phyloP scores from a whole-genome alignment of 2,797 vertebrate genomes.

The Amphiprion clarkii region DNA sequence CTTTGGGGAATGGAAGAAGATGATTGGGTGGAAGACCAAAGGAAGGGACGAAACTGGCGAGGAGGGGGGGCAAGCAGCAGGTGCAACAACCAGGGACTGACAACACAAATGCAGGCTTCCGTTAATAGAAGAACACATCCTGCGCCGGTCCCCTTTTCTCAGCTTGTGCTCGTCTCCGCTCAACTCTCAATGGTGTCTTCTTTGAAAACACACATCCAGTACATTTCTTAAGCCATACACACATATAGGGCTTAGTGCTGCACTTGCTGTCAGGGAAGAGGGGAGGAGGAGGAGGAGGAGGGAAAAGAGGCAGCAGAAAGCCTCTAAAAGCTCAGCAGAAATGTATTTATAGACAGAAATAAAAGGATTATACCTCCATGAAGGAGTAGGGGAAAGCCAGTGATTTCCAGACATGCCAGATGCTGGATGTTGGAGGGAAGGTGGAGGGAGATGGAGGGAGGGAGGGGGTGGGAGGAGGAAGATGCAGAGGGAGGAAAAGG shows the following conservation, averaged over 20 bases:
- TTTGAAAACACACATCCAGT: slow-evolving; percentile 42
- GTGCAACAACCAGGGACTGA: slow-evolving; percentile 10
- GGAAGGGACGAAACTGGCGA: background rate
- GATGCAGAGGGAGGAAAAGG: background rate
- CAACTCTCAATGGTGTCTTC: slow-evolving; percentile 42
- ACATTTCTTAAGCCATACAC: slow-evolving; percentile 57
- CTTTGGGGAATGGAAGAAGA: slow-evolving; percentile 20
- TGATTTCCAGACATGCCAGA: slow-evolving; percentile 73
- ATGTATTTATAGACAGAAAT: slow-evolving; percentile 83
- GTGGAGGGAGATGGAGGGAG: slow-evolving; percentile 14
- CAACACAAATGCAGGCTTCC: slow-evolving; percentile 22
- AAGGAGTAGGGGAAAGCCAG: slow-evolving; percentile 67
- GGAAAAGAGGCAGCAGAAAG: slow-evolving; percentile 56
- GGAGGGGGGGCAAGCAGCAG: background rate
- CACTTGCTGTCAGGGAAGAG: slow-evolving; percentile 48
- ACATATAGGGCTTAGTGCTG: slow-evolving; percentile 50
- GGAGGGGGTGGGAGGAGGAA: background rate
- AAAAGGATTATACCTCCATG: slow-evolving; percentile 83
- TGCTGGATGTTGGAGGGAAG: slow-evolving; percentile 49
- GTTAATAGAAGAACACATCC: slow-evolving; percentile 37
- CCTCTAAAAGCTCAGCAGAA: slow-evolving; percentile 79
- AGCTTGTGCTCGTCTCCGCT: slow-evolving; percentile 31
- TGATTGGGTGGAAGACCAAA: slow-evolving; percentile 35
- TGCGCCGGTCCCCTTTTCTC: slow-evolving; percentile 20
- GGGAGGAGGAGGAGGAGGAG: background rate